Evolutionary conservation across 2,113 vertebrate genomes (phyloP).

Genomic region (Gavialis gangeticus): DNA sequence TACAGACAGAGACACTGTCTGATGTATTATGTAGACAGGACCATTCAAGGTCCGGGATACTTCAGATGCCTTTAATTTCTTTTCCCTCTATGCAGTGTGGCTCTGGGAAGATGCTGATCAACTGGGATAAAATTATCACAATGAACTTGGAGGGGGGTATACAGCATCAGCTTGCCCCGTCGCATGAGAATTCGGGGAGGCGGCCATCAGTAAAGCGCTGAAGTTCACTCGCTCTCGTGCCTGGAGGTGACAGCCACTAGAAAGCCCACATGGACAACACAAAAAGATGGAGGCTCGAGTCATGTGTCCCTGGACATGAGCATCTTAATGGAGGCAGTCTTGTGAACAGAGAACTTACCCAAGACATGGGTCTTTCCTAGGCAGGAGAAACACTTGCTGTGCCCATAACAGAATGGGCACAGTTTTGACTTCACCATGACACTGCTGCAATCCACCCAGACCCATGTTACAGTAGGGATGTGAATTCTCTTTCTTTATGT

Average conservation of each 20-base stretch:
- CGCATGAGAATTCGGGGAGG: neutral
- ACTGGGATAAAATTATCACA: neutral
- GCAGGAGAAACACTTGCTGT: neutral
- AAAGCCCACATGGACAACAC: neutral
- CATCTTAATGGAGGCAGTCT: neutral
- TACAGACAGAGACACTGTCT: neutral
- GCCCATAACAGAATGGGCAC: neutral
- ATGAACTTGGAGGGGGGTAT: neutral
- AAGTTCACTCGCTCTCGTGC: neutral
- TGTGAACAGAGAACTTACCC: neutral
- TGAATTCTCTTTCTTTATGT: neutral
- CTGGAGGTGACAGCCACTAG: neutral
- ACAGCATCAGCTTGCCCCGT: neutral
- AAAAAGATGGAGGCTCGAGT: neutral
- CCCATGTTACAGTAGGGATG: neutral
- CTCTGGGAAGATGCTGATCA: neutral
- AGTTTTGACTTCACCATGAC: neutral
- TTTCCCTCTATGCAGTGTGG: neutral
- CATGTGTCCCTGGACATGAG: neutral
- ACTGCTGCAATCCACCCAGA: neutral
- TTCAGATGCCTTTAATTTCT: neutral
- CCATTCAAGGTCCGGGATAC: neutral
- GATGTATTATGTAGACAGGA: neutral
- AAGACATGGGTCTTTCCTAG: neutral
- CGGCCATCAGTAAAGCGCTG: neutral